A percentile compares a stretch with the other conserved stretches of the same genome.
Evolutionary conservation across 1,140 invertebrate genomes (phyloP).

Genomic region (Cyclina sinensis): DNA sequence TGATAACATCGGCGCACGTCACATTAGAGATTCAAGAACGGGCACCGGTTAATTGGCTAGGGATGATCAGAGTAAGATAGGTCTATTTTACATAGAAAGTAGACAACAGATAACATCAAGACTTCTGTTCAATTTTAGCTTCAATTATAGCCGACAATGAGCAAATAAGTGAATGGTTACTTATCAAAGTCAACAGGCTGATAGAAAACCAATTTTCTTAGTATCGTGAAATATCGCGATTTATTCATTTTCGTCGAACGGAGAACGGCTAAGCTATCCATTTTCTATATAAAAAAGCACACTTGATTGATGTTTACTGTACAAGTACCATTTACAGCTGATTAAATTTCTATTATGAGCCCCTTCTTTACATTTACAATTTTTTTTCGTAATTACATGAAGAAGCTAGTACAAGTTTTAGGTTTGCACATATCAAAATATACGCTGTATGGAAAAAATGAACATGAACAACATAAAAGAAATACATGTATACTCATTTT

Average conservation of each 20-base stretch:
- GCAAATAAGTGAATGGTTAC: constrained; percentile 28
- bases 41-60: not conserved
- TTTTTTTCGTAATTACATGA: too few relatives aligned
- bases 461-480: too few relatives aligned
- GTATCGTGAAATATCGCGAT: not conserved
- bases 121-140: not conserved
- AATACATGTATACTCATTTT: too few relatives aligned
- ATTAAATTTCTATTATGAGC: too few relatives aligned
- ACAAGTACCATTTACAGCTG: too few relatives aligned
- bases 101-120: not conserved
- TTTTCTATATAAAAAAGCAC: too few relatives aligned
- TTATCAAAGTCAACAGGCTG: constrained; percentile 18
- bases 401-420: too few relatives aligned
- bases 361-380: too few relatives aligned
- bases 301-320: too few relatives aligned
- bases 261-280: not conserved
- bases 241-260: not conserved
- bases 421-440: too few relatives aligned
- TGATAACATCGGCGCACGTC: constrained; percentile 1
- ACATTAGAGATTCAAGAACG: constrained; percentile 36
- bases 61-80: not conserved
- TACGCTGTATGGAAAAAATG: too few relatives aligned
- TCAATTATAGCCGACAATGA: constrained; percentile 28
- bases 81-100: constrained; percentile 34
- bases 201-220: constrained; percentile 1